These are phyloP conservation scores for Bos javanicus DNA, from an alignment of 2,113 vertebrate species.

Conservation along the genomic window DNA sequence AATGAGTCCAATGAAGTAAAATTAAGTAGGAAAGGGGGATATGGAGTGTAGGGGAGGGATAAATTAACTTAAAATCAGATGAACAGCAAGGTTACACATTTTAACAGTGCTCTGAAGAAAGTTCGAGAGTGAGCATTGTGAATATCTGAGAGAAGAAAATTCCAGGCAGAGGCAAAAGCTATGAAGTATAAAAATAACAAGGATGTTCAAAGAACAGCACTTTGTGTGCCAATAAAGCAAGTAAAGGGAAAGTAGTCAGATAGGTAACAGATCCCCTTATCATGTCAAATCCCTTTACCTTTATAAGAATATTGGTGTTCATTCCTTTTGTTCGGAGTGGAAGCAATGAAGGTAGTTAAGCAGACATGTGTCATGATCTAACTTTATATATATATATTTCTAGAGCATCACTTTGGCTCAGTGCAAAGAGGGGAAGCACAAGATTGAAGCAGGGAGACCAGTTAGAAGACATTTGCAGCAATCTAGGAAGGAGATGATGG, in stretches of 20 bases:
- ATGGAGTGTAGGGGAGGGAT: neutral
- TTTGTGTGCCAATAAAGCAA: neutral
- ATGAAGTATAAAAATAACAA: neutral
- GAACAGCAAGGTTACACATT: neutral
- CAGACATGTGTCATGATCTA: neutral
- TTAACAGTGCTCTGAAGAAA: neutral
- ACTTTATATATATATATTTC: neutral
- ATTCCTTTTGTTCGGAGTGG: neutral
- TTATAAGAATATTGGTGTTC: neutral
- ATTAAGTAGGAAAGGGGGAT: neutral
- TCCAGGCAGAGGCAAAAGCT: neutral
- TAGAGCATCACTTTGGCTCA: neutral
- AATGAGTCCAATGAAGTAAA: neutral
- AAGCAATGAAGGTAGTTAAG: neutral
- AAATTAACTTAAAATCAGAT: neutral
- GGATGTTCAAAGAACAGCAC: neutral
- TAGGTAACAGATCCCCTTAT: neutral
- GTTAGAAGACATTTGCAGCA: neutral
- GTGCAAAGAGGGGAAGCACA: neutral
- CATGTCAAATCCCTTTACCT: neutral
- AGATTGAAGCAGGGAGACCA: neutral
- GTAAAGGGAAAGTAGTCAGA: neutral
- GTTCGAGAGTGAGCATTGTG: neutral
- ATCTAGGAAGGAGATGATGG: neutral
- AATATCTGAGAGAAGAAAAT: neutral